phyloP scores from a whole-genome alignment of 1,140 invertebrate genomes.

The Maniola jurtina region DNA sequence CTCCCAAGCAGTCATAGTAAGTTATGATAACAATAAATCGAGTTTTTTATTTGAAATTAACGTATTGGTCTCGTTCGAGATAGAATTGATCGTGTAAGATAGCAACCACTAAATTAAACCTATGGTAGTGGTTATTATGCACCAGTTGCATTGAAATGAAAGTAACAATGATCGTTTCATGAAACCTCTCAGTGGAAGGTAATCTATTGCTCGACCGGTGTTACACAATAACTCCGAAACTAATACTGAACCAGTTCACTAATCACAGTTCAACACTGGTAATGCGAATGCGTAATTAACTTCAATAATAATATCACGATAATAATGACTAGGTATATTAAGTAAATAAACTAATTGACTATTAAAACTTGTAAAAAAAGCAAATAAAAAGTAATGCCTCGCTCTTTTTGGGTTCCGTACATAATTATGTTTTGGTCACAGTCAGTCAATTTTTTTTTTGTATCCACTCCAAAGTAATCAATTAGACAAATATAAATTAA shows the following conservation, averaged over 20 bases:
- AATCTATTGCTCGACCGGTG: constrained; percentile 56
- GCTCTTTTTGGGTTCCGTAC: too few relatives aligned
- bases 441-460: too few relatives aligned
- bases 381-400: too few relatives aligned
- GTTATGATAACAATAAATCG: neutral
- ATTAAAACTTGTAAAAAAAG: too few relatives aligned
- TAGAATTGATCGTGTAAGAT: neutral
- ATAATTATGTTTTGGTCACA: too few relatives aligned
- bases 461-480: too few relatives aligned
- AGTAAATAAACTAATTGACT: too few relatives aligned
- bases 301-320: too few relatives aligned
- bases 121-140: constrained; percentile 43
- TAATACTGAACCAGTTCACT: constrained; percentile 22
- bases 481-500: too few relatives aligned
- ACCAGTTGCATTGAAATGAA: constrained; percentile 59
- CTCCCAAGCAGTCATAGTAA: neutral
- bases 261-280: constrained; percentile 10
- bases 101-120: neutral
- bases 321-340: too few relatives aligned
- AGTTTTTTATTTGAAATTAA: too few relatives aligned
- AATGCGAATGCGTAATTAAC: constrained; percentile 3
- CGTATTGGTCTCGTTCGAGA: too few relatives aligned
- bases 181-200: constrained; percentile 64
- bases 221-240: constrained; percentile 55
- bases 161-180: constrained; percentile 68